phyloP scores from a whole-genome alignment of 2,888 invertebrate species.

The Amphimallon solstitiale region DNA sequence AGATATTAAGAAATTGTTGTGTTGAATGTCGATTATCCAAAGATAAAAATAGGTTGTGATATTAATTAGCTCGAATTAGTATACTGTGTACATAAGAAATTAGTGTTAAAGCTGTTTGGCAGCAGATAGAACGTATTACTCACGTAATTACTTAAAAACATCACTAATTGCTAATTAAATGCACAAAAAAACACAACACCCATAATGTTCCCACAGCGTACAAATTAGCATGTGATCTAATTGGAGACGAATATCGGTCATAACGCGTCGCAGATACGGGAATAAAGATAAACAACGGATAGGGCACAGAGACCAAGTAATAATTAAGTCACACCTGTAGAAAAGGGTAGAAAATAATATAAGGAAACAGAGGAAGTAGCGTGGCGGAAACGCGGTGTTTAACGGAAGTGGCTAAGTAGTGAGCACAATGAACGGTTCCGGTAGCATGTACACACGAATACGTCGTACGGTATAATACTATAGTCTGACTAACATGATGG shows the following conservation, averaged over 20 bases:
- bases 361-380: constrained; percentile 62
- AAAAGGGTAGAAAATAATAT: constrained; percentile 45
- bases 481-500: no score
- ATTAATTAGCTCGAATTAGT: no score
- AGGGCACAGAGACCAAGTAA: constrained; percentile 18
- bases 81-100: neutral
- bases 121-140: constrained; percentile 3
- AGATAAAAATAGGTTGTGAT: no score
- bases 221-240: constrained; percentile 20
- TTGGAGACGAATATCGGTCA: constrained; percentile 25
- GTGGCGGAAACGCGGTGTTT: constrained; percentile 61
- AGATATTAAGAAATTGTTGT: no score
- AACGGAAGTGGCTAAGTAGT: constrained; percentile 64
- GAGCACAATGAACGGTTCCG: constrained; percentile 64
- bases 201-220: constrained; percentile 23
- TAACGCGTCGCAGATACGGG: constrained; percentile 7
- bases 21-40: no score
- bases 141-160: constrained; percentile 4
- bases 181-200: constrained; percentile 18
- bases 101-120: neutral
- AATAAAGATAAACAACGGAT: constrained; percentile 21
- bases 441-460: constrained; percentile 57
- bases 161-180: constrained; percentile 25
- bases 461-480: constrained; percentile 29
- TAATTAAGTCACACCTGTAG: constrained; percentile 55